Evolutionary conservation across 2,797 vertebrate species (phyloP), one percentile per base, ranked within the genome.

Genomic region (Carcharodon carcharias): DNA sequence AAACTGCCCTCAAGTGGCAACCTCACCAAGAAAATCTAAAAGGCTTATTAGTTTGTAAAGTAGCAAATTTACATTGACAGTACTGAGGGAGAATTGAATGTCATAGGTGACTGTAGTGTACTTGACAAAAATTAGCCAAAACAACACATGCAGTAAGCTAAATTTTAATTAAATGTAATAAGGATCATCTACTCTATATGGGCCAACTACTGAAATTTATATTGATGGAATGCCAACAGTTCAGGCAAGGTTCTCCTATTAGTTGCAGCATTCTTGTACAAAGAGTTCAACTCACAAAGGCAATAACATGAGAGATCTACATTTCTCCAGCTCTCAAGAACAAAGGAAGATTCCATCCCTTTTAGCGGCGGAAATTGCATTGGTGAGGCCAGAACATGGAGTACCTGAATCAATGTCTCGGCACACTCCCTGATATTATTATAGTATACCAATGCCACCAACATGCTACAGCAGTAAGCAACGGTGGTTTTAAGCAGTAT

Each of bases 1-100:
- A 85, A 85, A 85, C 80, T 85, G 80, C 80, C 80, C 40, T 85
- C 80, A 85, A 50, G 80, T 85, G 80, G 80, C 40, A 85, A 85
- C 40, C 23, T 85, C 1, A 45, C 6, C 40, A 23, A 85, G 80
- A 85, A 80, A 80, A 40, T 80, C 18, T 5, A 23, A 82, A 40
- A 80, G 14, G n/a, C 8, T 80, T 8, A 45, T 40, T 6, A 85
- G 80, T 50, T 85, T 85, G 18, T 8, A 23, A 85, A 23, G 21
- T 85, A 50, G 40, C 40, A 85, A 85, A 85, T 50, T 50, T 18
- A 85, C 80, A 45, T 50, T 85, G 80, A 16, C 40, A 40, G 11
- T 77, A 77, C 2, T 5, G 40, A 45, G 80, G 40, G 80, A 45
- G 18, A 85, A 21, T 85, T 85, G n/a, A 50, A 50, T 85, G 21